These are phyloP conservation scores for Hippocampus zosterae DNA, from an alignment of 2,113 vertebrate genomes.

Conservation along the genomic window DNA sequence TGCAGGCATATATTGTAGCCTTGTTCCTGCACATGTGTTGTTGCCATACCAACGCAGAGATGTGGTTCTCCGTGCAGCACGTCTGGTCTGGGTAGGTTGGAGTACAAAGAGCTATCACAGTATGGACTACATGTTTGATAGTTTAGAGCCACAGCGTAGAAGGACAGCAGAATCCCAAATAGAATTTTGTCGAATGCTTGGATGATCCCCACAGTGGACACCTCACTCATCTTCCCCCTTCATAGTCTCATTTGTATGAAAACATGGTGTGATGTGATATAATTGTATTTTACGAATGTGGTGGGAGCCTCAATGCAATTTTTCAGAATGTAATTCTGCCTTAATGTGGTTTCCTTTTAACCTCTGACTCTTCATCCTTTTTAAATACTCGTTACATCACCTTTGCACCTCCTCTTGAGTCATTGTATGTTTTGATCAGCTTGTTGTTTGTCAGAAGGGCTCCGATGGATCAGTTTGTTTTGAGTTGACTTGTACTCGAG, in stretches of 20 bases:
- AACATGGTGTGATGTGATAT: neutral
- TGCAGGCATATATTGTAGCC: slow-evolving; percentile 1
- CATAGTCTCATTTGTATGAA: slow-evolving; percentile 8
- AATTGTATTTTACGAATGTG: neutral
- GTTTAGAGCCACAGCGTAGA: slow-evolving; percentile 33
- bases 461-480: too few relatives aligned
- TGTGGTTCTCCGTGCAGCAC: slow-evolving; percentile 25
- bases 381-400: neutral
- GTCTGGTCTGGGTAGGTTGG: slow-evolving; percentile 15
- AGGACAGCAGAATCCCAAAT: slow-evolving; percentile 52
- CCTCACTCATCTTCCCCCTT: slow-evolving; percentile 26
- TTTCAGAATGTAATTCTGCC: too few relatives aligned
- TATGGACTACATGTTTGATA: slow-evolving; percentile 9
- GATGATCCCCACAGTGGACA: slow-evolving; percentile 43
- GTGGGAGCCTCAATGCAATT: neutral
- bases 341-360: too few relatives aligned
- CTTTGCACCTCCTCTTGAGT: neutral
- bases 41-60: slow-evolving; percentile 55
- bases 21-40: slow-evolving; percentile 31
- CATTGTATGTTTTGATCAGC: neutral
- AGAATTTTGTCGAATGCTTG: slow-evolving; percentile 28
- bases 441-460: neutral
- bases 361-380: neutral
- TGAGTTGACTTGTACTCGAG: neutral
- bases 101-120: slow-evolving; percentile 9